Conservation (phyloP, 1,140 invertebrate genomes). For the Yoshiicerus persimilis region DNA sequence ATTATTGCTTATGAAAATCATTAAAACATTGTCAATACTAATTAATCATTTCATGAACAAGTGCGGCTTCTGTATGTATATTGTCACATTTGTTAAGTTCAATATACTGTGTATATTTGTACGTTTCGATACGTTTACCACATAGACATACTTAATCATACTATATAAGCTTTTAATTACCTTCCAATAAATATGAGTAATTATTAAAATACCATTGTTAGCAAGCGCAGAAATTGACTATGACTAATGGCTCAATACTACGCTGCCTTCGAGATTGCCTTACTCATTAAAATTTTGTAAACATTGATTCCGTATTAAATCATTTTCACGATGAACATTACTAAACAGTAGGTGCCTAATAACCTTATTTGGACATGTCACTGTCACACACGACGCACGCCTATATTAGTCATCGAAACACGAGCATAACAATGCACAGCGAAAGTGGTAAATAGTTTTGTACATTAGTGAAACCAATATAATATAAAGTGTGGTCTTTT, state of each 20-base stretch:
- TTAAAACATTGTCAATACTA: background rate
- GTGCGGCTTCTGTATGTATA: background rate
- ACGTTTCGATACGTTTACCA: conserved; percentile 11
- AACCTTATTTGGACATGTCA: too few species aligned
- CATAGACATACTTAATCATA: background rate
- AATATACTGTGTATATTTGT: conserved; percentile 9
- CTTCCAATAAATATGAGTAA: background rate
- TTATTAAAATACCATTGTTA: background rate
- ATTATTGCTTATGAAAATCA: background rate
- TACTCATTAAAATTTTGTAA: background rate
- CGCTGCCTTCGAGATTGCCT: conserved; percentile 6
- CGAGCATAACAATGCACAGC: too few species aligned
- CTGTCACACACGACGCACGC: too few species aligned
- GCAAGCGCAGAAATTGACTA: background rate
- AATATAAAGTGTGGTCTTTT: too few species aligned
- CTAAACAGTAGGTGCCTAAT: background rate
- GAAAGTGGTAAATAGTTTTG: too few species aligned
- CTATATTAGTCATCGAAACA: too few species aligned
- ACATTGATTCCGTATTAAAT: background rate
- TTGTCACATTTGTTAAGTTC: background rate
- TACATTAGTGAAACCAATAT: too few species aligned
- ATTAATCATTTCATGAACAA: background rate
- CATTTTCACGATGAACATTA: background rate
- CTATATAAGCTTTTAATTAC: background rate
- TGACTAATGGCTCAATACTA: background rate